Evolutionary conservation across 64 coral and sea anemone genomes (phyloP), one percentile per base, ranked within the genome.

Genomic region (Dendrophyllia cribrosa): DNA sequence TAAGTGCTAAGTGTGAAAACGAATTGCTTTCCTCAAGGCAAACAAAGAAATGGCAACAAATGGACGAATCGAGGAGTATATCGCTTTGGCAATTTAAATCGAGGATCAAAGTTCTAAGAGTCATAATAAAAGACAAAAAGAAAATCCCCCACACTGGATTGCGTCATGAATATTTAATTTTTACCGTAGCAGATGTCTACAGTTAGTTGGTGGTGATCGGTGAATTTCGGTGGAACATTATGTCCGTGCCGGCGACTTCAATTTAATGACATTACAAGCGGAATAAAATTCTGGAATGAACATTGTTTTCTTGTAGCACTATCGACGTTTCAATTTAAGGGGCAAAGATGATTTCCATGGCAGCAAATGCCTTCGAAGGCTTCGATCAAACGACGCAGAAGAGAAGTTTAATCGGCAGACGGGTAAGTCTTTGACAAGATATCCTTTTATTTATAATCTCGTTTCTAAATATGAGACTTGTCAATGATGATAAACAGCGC

Each of bases 81-180:
- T 59, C 58, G 59, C 7, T 84, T 84, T 51, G 80, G 46, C 48
- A 77, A 68, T 68, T 84, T 49, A 67, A 84, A 67, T 84, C 10
- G 62, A 45, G 5, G 46, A 68, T 84, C 61, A 23, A 16, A 21
- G 43, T n/a, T 16, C 16, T 23, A 67, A 34, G 62, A 84, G 58
- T 44, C 62, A 84, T n/a, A 67, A 67, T 48, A 82, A 67, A 84
- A 67, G 79, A 61, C 79, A 63, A 84, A 60, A 84, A 67, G 64
- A 80, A 83, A 67, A 84, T 84, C 61, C 19, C 61, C 61, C 61
- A 84, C 80, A 51, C n/a, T 24, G 44, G 19, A 67, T 67, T 46
- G 45, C 80, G 61, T 83, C 80, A 84, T 84, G 80, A 84, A 84
- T 84, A 84, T 84, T 84, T 84, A 84, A 84, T 84, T 84, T 82